These are phyloP conservation scores for Pasiphila rectangulata DNA, from an alignment of 2,888 invertebrate genomes.

Conservation along the genomic window DNA sequence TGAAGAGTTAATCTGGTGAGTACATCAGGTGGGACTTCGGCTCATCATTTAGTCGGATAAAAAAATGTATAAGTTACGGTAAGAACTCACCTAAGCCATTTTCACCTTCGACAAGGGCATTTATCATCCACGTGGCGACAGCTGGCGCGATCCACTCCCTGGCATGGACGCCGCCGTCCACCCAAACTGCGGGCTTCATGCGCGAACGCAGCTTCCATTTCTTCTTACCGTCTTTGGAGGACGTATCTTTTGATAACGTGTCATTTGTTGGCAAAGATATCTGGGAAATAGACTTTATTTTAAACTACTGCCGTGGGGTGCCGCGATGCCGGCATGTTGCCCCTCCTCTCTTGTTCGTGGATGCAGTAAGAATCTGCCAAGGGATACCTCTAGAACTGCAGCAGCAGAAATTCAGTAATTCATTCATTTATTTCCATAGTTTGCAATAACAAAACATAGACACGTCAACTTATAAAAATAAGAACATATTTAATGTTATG, in stretches of 20 bases:
- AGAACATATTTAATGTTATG: too few species aligned
- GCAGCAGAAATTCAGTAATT: too few species aligned
- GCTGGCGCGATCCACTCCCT: constrained; percentile 91
- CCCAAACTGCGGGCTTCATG: constrained; percentile 87
- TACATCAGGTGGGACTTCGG: too few species aligned
- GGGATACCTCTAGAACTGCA: too few species aligned
- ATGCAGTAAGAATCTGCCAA: too few species aligned
- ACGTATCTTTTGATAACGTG: constrained; percentile 39
- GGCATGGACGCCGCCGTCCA: constrained; percentile 89
- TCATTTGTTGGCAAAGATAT: constrained; percentile 62
- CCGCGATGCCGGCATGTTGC: too few species aligned
- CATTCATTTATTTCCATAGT: too few species aligned
- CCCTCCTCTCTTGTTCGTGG: too few species aligned
- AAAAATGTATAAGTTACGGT: neutral
- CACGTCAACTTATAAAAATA: too few species aligned
- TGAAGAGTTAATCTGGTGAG: neutral
- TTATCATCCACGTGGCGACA: constrained; percentile 86
- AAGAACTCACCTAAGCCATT: constrained; percentile 14
- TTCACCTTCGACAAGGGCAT: constrained; percentile 83
- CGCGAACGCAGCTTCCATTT: constrained; percentile 71
- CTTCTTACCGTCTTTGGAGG: constrained; percentile 55
- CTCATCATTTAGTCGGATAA: too few species aligned
- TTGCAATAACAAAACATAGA: too few species aligned
- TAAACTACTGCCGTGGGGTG: too few species aligned
- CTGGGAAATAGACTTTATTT: constrained; percentile 37